Conservation (phyloP, 2,888 invertebrate species). For the Autographa pulchrina region DNA sequence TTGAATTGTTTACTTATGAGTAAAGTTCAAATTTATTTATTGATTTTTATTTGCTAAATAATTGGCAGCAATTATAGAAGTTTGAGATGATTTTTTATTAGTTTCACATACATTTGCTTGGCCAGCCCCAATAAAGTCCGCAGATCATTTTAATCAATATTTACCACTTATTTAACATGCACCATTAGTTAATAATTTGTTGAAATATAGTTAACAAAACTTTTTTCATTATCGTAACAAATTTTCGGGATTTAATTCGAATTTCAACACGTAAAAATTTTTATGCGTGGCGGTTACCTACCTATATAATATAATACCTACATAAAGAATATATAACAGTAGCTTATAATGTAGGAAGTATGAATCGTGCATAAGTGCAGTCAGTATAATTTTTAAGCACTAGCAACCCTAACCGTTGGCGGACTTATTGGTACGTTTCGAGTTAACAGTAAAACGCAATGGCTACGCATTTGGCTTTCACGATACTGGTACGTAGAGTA, state of each 20-base stretch:
- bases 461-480: constrained; percentile 69
- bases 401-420: constrained; percentile 45
- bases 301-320: neutral
- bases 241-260: neutral
- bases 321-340: neutral
- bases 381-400: neutral
- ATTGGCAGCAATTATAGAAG: too few species aligned
- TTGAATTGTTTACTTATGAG: too few species aligned
- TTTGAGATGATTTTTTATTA: too few species aligned
- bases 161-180: too few species aligned
- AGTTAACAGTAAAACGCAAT: constrained; percentile 69
- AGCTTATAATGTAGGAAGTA: neutral
- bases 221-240: too few species aligned
- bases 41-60: too few species aligned
- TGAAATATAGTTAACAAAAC: neutral
- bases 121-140: too few species aligned
- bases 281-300: neutral
- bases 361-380: neutral
- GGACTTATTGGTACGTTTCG: constrained; percentile 66
- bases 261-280: neutral
- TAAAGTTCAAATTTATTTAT: too few species aligned
- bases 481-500: constrained; percentile 70
- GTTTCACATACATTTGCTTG: too few species aligned
- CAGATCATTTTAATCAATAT: too few species aligned
- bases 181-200: neutral